Base-by-base conservation (phyloP, 37 sponge, comb jelly and placozoan species). In the Spongilla lacustris region DNA sequence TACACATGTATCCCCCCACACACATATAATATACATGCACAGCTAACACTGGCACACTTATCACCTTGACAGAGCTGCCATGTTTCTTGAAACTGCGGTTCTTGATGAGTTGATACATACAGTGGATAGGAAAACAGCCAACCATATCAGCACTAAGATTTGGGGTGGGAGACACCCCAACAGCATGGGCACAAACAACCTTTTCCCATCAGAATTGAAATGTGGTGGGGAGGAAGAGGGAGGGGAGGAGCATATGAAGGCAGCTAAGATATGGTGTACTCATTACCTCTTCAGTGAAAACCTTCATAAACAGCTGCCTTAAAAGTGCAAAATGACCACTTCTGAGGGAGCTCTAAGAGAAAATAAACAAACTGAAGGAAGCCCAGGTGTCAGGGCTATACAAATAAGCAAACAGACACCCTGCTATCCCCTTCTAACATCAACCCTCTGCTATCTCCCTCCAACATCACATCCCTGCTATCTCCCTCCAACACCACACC, bases 91-190 rank as follows among this genome's bases (percentile, higher is more conserved):
- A 95, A 14, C 78, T 76, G 23, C 87, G 81, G 28, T 91, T 89
- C 83, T 87, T 92, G 72, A 97, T 78, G 41, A 97, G 91, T 50
- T 95, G 94, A 33, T 89, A 88, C 36, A 95, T 58, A 74, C 98
- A 97, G 94, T 97, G 93, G 0, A 95, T 69, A 22, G 98, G 96
- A 24, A 96, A 85, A 73, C 85, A 93, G 0, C 98, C 96, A 30
- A 86, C 85, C 81, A 95, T 86, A 17, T 88, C 48, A 25, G 83
- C 96, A 93, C 73, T 90, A 17, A 97, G 84, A 27, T 67, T 25
- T 0, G 85, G 67, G 25, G 98, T 97, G 41, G 94, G 91, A 0
- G 92, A 80, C 25, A 97, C 94, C 66, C 84, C 78, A 50, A 92
- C 86, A 0, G 90, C 93, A 79, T 95, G 95, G 32, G 87, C 29